Percentiles rank a stretch among this genome's conserved stretches.
Conservation (phyloP, 2,888 invertebrate genomes). For the Synanthedon myopaeformis region DNA sequence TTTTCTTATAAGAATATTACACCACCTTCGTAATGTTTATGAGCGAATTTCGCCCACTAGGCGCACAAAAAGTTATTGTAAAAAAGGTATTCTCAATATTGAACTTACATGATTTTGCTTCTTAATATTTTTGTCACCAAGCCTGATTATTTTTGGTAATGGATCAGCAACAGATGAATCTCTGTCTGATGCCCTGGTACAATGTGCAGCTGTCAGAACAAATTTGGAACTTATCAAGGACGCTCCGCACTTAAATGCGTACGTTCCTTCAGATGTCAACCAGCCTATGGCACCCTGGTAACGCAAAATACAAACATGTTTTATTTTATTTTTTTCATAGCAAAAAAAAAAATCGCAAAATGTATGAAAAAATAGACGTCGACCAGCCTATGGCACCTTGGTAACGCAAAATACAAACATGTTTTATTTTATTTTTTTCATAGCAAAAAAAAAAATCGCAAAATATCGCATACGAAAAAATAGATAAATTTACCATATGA, state of each 20-base stretch:
- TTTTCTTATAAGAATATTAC: too few relatives aligned
- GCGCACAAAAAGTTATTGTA: too few relatives aligned
- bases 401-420: neutral
- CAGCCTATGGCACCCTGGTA: constrained; percentile 1
- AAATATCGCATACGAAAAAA: too few relatives aligned
- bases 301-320: neutral
- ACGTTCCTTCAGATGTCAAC: neutral
- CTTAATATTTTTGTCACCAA: neutral
- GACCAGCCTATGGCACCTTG: constrained; percentile 1
- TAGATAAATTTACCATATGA: constrained; percentile 3
- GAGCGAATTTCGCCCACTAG: too few relatives aligned
- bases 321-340: neutral
- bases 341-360: neutral
- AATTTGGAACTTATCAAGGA: constrained; percentile 66
- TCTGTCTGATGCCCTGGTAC: constrained; percentile 16
- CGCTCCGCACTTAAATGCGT: constrained; percentile 62
- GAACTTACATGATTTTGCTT: neutral
- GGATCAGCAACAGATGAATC: neutral
- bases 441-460: neutral
- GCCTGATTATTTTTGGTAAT: neutral
- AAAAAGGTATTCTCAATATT: neutral
- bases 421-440: neutral
- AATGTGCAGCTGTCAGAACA: constrained; percentile 74
- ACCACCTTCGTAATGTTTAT: too few relatives aligned
- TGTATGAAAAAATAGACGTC: neutral